Percentiles rank a stretch among this genome's conserved stretches.
Conservation (phyloP, 2,113 vertebrate species). For the Clarias macrocephalus region DNA sequence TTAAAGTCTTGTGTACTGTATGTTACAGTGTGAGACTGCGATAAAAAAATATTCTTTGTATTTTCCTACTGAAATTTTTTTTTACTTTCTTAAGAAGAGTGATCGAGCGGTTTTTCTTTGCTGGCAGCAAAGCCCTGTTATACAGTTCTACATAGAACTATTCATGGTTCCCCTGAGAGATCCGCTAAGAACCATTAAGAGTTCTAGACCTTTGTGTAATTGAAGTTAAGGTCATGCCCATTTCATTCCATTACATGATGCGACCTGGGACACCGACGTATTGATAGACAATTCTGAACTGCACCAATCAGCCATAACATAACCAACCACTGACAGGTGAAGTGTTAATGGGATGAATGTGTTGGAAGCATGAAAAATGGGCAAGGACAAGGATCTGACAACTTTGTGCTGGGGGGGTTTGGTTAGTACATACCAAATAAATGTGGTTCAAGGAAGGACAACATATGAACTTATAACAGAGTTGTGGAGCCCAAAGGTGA, state of each 20-base stretch:
- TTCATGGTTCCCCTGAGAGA: neutral
- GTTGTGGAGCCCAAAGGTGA: too few relatives aligned
- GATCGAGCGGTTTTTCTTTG: neutral
- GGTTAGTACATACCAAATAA: too few relatives aligned
- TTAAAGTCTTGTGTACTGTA: too few relatives aligned
- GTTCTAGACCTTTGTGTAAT: neutral
- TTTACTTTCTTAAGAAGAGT: neutral
- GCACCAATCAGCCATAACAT: too few relatives aligned
- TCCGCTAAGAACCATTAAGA: neutral
- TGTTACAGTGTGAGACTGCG: neutral
- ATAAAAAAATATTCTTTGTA: neutral
- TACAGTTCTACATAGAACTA: neutral
- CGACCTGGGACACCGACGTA: neutral
- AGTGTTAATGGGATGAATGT: too few relatives aligned
- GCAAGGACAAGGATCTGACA: too few relatives aligned
- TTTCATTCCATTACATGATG: neutral
- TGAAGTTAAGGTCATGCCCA: neutral
- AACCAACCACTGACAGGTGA: too few relatives aligned
- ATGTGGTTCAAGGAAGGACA: too few relatives aligned
- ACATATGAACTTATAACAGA: too few relatives aligned
- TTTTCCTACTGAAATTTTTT: neutral
- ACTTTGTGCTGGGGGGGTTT: too few relatives aligned
- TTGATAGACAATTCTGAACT: slow-evolving; percentile 14
- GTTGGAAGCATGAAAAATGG: too few relatives aligned
- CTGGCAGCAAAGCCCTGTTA: neutral